These are phyloP conservation scores for Acrocephalus scirpaceus DNA, from an alignment of 2,797 vertebrate species.

Conservation along the genomic window DNA sequence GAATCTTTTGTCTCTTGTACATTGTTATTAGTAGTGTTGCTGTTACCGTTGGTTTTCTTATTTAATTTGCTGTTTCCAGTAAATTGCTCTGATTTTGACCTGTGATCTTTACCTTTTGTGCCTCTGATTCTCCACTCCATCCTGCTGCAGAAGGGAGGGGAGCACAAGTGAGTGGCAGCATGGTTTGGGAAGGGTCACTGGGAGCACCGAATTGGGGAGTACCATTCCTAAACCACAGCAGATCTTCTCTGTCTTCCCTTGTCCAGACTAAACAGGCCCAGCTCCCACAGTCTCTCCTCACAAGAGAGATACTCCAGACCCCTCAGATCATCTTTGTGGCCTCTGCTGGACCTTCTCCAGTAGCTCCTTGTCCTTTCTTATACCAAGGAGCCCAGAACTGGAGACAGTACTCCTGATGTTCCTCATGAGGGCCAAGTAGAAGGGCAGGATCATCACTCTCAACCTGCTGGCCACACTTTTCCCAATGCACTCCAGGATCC, in stretches of 20 bases:
- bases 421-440: not conserved
- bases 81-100: not conserved
- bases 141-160: not conserved
- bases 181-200: not conserved
- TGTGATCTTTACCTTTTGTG: not conserved
- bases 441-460: not conserved
- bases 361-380: not conserved
- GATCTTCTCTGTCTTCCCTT: not conserved
- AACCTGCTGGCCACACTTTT: not conserved
- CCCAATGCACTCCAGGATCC: not conserved
- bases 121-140: fast-evolving
- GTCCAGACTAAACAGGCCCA: not conserved
- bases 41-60: not conserved
- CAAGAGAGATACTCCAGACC: not conserved
- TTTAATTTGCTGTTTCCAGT: not conserved
- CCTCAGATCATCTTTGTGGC: not conserved
- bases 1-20: not conserved
- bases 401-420: not conserved
- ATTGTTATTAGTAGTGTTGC: not conserved
- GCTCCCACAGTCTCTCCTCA: not conserved
- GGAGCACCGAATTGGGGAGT: not conserved
- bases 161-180: fast-evolving
- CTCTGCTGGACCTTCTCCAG: not conserved
- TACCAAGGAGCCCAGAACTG: not conserved
- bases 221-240: not conserved